phyloP scores from a whole-genome alignment of 2,797 vertebrate genomes.

The Danio jaintianensis region DNA sequence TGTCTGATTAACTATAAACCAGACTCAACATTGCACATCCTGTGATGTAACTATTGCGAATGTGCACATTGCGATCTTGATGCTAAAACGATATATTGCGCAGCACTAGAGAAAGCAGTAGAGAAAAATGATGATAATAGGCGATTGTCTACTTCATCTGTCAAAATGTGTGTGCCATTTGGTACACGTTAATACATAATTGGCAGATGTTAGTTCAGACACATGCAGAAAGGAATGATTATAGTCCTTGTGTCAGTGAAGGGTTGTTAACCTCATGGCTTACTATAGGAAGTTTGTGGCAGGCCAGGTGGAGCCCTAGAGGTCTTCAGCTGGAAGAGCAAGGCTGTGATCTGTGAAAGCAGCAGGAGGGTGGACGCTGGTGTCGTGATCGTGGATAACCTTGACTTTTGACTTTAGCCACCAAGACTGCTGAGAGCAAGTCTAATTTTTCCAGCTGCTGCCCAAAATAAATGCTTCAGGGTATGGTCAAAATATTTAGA shows the following conservation, averaged over 20 bases:
- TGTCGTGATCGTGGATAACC: conserved; percentile 55
- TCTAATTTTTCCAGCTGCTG: conserved; percentile 40
- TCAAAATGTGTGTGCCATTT: not conserved
- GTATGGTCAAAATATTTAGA: conserved; percentile 3
- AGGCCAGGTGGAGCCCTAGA: conserved; percentile 27
- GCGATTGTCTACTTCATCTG: not conserved
- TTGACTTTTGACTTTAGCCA: conserved; percentile 51
- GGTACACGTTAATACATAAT: not conserved
- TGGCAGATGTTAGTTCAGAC: conserved; percentile 6
- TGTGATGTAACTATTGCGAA: no score
- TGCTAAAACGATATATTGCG: no score
- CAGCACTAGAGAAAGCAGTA: not conserved
- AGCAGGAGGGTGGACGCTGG: conserved; percentile 27
- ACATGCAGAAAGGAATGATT: not conserved
- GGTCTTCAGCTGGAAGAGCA: conserved; percentile 24
- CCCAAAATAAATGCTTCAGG: not conserved
- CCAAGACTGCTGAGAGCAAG: conserved; percentile 22
- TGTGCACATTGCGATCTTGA: no score
- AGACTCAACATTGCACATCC: no score
- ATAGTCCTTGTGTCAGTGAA: conserved; percentile 3
- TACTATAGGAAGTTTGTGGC: conserved; percentile 17
- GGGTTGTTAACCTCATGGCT: conserved; percentile 17
- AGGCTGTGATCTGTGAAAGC: conserved; percentile 34
- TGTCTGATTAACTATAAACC: no score
- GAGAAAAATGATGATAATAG: not conserved